Evolutionary conservation across 2,797 vertebrate genomes (phyloP).

Genomic region (Sphenopsis melanotis): DNA sequence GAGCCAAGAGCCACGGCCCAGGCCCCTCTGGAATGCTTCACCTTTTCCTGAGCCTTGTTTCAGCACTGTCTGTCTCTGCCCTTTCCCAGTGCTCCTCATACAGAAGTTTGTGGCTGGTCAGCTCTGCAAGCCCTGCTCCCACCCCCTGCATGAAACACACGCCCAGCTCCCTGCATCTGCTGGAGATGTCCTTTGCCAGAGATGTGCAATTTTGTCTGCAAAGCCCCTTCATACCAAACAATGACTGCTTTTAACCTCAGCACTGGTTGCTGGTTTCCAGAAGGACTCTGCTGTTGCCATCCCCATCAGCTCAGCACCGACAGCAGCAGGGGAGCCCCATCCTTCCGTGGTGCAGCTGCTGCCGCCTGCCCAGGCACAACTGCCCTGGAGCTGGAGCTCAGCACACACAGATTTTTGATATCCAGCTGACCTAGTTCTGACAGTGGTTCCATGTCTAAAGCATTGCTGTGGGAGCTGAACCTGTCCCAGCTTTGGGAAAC

Average conservation of each 20-base stretch:
- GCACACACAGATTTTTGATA: not conserved
- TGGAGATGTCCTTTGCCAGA: not conserved
- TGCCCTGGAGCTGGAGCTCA: not conserved
- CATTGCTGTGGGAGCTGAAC: not conserved
- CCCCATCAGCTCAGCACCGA: not conserved
- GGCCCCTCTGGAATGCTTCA: not conserved
- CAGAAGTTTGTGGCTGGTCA: not conserved
- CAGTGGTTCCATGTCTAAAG: not conserved
- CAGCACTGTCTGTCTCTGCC: not conserved
- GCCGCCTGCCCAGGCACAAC: not conserved
- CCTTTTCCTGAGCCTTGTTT: not conserved
- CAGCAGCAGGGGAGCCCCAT: not conserved
- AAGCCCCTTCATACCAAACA: not conserved
- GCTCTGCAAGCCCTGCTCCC: not conserved
- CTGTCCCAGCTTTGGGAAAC: not conserved
- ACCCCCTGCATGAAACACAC: not conserved
- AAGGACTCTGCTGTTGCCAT: not conserved
- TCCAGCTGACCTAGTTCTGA: slow-evolving; percentile 24
- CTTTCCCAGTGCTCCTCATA: not conserved
- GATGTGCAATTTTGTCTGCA: not conserved
- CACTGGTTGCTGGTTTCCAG: not conserved
- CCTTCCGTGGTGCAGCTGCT: not conserved
- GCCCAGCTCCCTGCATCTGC: not conserved
- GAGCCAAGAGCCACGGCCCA: not conserved
- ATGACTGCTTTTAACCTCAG: not conserved